phyloP scores from a whole-genome alignment of 2,113 vertebrate genomes.

The Anhinga anhinga region DNA sequence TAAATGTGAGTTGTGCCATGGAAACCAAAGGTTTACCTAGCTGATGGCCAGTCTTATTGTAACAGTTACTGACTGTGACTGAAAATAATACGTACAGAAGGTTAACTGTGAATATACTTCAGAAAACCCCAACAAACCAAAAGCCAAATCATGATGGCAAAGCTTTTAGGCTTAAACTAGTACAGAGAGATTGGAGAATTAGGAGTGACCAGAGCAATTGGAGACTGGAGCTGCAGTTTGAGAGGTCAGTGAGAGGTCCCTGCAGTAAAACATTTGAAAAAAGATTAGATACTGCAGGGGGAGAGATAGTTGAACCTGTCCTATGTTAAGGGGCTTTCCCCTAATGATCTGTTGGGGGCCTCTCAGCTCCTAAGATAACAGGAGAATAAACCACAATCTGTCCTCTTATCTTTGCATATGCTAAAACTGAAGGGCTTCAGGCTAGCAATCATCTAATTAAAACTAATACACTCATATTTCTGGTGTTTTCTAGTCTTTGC shows the following conservation, averaged over 20 bases:
- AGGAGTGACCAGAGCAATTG: not conserved
- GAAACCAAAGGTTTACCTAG: not conserved
- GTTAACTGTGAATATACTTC: not conserved
- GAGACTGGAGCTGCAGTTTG: not conserved
- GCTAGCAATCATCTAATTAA: not conserved
- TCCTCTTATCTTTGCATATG: conserved; percentile 17
- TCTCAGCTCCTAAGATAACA: not conserved
- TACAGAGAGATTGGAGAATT: not conserved
- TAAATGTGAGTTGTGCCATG: not conserved
- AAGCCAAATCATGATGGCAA: not conserved
- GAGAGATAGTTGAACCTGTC: conserved; percentile 12
- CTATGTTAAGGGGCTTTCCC: not conserved
- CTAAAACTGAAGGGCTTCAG: not conserved
- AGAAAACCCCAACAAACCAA: not conserved
- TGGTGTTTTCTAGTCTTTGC: not conserved
- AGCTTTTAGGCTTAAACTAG: not conserved
- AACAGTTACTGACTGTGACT: not conserved
- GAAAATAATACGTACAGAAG: not conserved
- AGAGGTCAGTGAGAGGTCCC: conserved; percentile 48
- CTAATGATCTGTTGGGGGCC: conserved; percentile 12
- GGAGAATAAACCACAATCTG: not conserved
- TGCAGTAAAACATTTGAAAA: conserved; percentile 34
- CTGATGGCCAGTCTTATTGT: not conserved
- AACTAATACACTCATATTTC: not conserved
- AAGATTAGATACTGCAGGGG: conserved; percentile 40